A percentile compares a stretch with the other conserved stretches of the same genome.
Evolutionary conservation across 2,797 vertebrate species (phyloP).

Genomic region (Pseudomugil tenellus): DNA sequence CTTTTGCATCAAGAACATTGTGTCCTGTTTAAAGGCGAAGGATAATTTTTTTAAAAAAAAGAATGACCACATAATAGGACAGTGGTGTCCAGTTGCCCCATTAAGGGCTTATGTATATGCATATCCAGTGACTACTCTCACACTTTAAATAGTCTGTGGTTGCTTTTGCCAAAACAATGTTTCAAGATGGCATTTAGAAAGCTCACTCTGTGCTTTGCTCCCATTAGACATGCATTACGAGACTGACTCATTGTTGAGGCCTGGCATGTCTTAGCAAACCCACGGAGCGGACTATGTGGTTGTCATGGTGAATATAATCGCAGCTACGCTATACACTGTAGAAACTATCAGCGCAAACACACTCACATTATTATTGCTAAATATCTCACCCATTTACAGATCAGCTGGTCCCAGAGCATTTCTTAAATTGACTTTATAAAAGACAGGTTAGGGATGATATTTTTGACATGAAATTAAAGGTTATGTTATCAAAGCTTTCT

Average conservation of each 20-base stretch:
- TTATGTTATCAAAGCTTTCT: constrained; percentile 1
- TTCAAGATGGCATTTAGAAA: constrained; percentile 56
- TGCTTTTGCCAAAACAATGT: constrained; percentile 36
- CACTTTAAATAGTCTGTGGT: constrained; percentile 35
- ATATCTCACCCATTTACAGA: constrained; percentile 22
- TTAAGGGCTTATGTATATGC: constrained; percentile 42
- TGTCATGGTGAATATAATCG: constrained; percentile 67
- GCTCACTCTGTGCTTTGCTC: constrained; percentile 52
- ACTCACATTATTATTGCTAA: constrained; percentile 19
- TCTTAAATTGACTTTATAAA: constrained; percentile 20
- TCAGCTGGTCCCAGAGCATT: constrained; percentile 12
- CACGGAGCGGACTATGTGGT: constrained; percentile 45
- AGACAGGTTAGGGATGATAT: not conserved
- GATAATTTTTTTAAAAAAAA: constrained; percentile 64
- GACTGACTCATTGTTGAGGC: constrained; percentile 48
- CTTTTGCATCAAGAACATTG: constrained; percentile 67
- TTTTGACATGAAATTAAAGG: not conserved
- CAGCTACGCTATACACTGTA: constrained; percentile 29
- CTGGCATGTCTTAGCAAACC: constrained; percentile 57
- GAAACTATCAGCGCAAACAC: constrained; percentile 29
- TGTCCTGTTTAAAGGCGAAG: constrained; percentile 68
- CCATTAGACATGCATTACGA: constrained; percentile 49
- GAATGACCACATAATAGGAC: constrained; percentile 58
- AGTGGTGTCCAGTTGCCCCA: constrained; percentile 39
- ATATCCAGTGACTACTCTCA: constrained; percentile 44